Base-by-base conservation (phyloP, 2,888 invertebrate genomes). In the Plutella xylostella region DNA sequence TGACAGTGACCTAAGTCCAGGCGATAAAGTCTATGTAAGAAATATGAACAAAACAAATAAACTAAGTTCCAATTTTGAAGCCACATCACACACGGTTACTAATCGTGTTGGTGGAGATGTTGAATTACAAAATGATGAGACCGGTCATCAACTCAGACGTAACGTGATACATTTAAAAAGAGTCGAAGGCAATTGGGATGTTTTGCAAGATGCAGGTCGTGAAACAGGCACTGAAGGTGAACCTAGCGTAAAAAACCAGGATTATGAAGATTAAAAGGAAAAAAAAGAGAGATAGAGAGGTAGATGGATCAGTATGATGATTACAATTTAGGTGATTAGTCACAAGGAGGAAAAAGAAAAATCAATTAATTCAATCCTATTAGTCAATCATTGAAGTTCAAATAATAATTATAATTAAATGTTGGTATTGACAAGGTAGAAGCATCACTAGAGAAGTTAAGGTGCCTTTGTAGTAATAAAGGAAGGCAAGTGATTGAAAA, bases 11-110 rank as follows among this genome's bases (percentile, higher is more conserved):
- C n/a, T 49, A 20, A n/a, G 22, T 15, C n/a, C 33, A 12, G 50
- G 51, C 12, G 51, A 52, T 9, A 50, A 50, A 22, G 50, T 48
- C 2, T 49, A 51, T 21, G 31, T 48, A 4, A 53, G 47, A 17
- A 51, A 52, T 7, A 30, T 41, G 14, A 25, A 17, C 4, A 51
- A 48, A 19, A 14, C 20, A 11, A 54, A 51, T 34, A 51, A 54
- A 42, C 19, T 51, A 3, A 30, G 31, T 15, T 12, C 30, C n/a
- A 49, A 42, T 25, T 50, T 46, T 41, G 34, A 47, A 31, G 25
- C 42, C 7, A 31, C 30, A 11, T 22, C 42, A 28, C 42, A 49
- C 42, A 44, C 45, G 28, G 39, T 49, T 42, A 34, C 39, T 37
- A 42, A 35, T 17, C 37, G 39, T 6, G 31, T 12, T 7, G 45